Percentiles rank a stretch among this genome's conserved stretches.
phyloP scores from a whole-genome alignment of 2,797 vertebrate species.

The Ciconia nigra region DNA sequence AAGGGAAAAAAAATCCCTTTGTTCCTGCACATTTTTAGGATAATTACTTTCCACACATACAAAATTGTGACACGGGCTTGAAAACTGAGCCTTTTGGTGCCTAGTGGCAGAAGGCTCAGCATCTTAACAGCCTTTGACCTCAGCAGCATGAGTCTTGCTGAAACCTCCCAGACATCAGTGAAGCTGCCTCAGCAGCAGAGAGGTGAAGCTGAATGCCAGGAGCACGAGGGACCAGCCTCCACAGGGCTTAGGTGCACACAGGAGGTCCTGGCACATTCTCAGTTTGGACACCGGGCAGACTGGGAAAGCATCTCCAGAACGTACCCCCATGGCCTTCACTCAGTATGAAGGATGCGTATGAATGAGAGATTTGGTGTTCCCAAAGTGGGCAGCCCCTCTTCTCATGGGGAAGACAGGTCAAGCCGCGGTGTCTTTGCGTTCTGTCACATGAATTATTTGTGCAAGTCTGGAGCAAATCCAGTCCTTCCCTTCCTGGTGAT shows the following conservation, averaged over 20 bases:
- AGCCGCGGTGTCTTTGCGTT: not conserved
- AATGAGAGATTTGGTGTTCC: not conserved
- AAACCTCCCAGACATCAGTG: not conserved
- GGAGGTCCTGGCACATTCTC: not conserved
- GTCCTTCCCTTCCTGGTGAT: not conserved
- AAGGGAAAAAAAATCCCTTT: not conserved
- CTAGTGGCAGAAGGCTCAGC: not conserved
- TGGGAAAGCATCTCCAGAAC: not conserved
- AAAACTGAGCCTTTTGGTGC: not conserved
- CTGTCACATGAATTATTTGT: not conserved
- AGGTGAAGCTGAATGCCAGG: not conserved
- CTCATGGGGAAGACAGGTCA: not conserved
- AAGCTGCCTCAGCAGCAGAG: not conserved
- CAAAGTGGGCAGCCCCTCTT: not conserved
- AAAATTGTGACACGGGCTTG: not conserved
- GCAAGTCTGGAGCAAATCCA: not conserved
- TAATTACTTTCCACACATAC: not conserved
- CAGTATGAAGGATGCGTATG: not conserved
- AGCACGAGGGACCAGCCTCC: accelerated
- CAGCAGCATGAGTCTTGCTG: not conserved
- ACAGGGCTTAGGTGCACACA: accelerated
- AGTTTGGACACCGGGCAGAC: not conserved
- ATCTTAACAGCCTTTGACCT: not conserved
- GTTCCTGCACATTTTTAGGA: not conserved
- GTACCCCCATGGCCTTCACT: not conserved